phyloP scores from a whole-genome alignment of 2,888 invertebrate genomes.

The Nephrocerus scutellatus region DNA sequence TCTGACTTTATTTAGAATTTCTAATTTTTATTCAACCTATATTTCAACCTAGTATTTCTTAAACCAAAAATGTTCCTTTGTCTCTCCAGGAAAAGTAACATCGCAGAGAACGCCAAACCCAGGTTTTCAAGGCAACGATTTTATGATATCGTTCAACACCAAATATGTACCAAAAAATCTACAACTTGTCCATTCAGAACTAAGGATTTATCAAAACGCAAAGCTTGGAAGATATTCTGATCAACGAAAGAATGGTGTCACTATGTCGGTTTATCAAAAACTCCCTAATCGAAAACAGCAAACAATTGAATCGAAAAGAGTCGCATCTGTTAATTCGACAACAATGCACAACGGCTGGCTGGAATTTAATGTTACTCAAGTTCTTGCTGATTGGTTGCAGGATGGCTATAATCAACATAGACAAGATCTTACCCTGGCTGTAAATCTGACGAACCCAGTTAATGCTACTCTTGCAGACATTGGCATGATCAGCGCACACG shows the following conservation, averaged over 20 bases:
- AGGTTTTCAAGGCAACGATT: conserved; percentile 52
- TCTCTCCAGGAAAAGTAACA: too few species aligned
- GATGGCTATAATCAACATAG: conserved; percentile 20
- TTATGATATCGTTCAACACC: conserved; percentile 69
- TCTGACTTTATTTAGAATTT: neutral
- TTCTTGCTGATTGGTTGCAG: conserved; percentile 67
- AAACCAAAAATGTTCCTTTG: neutral
- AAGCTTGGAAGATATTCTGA: conserved; percentile 19
- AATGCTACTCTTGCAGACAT: conserved; percentile 65
- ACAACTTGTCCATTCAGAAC: conserved; percentile 69
- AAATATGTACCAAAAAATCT: conserved; percentile 76
- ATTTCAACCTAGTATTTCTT: too few species aligned
- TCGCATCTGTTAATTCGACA: conserved; percentile 66
- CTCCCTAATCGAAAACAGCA: conserved; percentile 30
- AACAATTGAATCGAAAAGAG: conserved; percentile 54
- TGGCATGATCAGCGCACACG: conserved; percentile 57
- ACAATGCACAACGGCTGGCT: conserved; percentile 75
- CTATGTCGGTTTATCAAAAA: conserved; percentile 33
- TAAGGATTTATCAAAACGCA: conserved; percentile 65
- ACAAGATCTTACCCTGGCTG: conserved; percentile 8
- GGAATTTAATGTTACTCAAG: conserved; percentile 71
- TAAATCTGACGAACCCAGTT: conserved; percentile 49
- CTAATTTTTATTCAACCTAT: conserved; percentile 1
- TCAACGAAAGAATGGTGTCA: conserved; percentile 22
- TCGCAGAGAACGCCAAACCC: too few species aligned